Conservation (phyloP, 2,888 invertebrate genomes). For the Yponomeuta malinellus region DNA sequence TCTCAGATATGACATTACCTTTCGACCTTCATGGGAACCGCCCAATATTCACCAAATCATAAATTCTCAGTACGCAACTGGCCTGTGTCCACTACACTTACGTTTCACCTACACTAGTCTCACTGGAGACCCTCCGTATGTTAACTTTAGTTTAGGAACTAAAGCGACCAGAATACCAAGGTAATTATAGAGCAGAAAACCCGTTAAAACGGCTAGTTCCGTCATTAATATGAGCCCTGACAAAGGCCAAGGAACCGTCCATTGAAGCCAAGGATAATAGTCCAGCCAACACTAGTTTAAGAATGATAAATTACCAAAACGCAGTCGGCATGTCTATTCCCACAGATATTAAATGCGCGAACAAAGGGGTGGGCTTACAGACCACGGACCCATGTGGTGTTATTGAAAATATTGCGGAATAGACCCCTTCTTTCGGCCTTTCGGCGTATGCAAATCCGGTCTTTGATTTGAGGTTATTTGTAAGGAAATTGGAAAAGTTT, state of each 20-base stretch:
- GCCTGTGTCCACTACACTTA: constrained; percentile 10
- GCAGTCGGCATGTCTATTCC: constrained; percentile 74
- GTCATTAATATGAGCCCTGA: constrained; percentile 46
- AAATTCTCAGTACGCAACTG: constrained; percentile 51
- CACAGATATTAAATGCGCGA: constrained; percentile 72
- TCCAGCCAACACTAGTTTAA: constrained; percentile 68
- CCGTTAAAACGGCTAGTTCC: constrained; percentile 28
- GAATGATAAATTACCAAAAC: constrained; percentile 75
- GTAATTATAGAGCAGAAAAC: constrained; percentile 5
- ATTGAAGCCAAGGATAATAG: constrained; percentile 53
- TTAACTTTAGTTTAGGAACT: neutral
- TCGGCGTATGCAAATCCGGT: constrained; percentile 65
- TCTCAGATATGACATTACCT: neutral
- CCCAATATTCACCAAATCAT: constrained; percentile 41
- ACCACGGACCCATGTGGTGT: constrained; percentile 63
- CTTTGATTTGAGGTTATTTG: constrained; percentile 43
- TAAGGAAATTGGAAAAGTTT: constrained; percentile 72
- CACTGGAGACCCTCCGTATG: neutral
- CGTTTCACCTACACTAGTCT: neutral
- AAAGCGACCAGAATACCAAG: neutral
- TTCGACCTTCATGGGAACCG: constrained; percentile 58
- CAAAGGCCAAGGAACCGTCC: constrained; percentile 45
- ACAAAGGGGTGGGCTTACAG: constrained; percentile 60
- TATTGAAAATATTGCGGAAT: constrained; percentile 69
- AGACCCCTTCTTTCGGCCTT: constrained; percentile 51